Base-by-base conservation (phyloP, 2,888 invertebrate species). In the Neelides folsomi region DNA sequence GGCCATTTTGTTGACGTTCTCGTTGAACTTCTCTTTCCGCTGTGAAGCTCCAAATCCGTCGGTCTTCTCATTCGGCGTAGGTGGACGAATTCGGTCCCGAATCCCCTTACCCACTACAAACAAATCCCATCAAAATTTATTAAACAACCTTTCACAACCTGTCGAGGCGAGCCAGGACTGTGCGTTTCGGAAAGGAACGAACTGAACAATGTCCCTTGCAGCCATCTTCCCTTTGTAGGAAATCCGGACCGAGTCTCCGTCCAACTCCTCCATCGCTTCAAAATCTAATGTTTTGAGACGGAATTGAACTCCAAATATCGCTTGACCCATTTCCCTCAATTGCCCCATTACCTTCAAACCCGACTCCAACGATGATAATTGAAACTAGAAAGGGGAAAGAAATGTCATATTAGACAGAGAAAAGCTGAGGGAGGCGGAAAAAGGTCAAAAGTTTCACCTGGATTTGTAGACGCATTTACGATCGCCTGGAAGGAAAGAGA, bases 51-150 rank as follows among this genome's bases (percentile, higher is more conserved):
- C 76, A 67, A 83, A 70, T 49, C 81, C 78, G 54, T 79, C 79
- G 2, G 78, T 75, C 60, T 80, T 80, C 63, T 80, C 78, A 67
- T 78, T 78, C 63, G 83, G 67, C n/a, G 80, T 73, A 1, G 75
- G 73, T 59, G 76, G 66, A 52, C 81, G 74, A 52, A 77, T 70
- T 49, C 77, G 75, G 66, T 82, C 82, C 62, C 77, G 73, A 4
- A 78, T 74, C 67, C 78, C 79, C 66, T 82, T 82, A 65, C 80
- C 80, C 66, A 82, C 82, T 81, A 81, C 82, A 27, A 79, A 81
- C 72, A 78, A 27, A 27, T 27, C 27, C 27, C 27, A 27, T 27
- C 27, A 27, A 27, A 27, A 27, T 27, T 27, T 27, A 27, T 27
- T 27, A 27, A 27, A 27, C 4, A 27, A 27, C 27, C 27, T 7